Conservation (phyloP, 2,113 vertebrate genomes). For the Crypturellus undulatus region DNA sequence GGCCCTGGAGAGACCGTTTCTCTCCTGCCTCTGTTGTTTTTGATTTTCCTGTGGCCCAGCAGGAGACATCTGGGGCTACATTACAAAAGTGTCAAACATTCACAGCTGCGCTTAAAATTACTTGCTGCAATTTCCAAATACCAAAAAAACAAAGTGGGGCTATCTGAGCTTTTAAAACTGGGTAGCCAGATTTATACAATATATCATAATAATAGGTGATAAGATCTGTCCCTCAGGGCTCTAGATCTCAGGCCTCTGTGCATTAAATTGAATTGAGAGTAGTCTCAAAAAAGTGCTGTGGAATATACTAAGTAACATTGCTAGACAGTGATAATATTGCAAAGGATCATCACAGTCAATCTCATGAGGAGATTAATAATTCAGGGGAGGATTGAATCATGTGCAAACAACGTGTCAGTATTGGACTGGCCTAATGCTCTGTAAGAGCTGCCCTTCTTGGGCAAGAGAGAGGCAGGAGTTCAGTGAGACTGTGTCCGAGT, state of each 20-base stretch:
- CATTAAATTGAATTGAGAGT: neutral
- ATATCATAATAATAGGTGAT: neutral
- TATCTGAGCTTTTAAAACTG: neutral
- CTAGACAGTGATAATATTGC: neutral
- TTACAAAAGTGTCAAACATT: conserved; percentile 22
- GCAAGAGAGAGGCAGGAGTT: neutral
- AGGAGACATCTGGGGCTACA: conserved; percentile 38
- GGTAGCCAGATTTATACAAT: neutral
- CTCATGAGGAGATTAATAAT: conserved; percentile 12
- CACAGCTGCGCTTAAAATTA: conserved; percentile 48
- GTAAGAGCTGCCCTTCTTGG: neutral
- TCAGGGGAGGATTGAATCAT: neutral
- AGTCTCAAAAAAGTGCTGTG: neutral
- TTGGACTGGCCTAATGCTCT: neutral
- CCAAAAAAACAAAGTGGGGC: neutral
- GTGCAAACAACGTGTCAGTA: neutral
- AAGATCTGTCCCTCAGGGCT: neutral
- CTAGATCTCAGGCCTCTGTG: neutral
- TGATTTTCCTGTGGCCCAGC: neutral
- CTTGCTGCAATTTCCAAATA: neutral
- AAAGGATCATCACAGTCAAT: neutral
- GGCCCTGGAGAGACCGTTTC: conserved; percentile 32
- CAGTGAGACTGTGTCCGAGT: neutral
- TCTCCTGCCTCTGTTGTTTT: conserved; percentile 27
- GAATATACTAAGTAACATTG: neutral